Conservation (phyloP, 2,888 invertebrate species). For the Empis livida region DNA sequence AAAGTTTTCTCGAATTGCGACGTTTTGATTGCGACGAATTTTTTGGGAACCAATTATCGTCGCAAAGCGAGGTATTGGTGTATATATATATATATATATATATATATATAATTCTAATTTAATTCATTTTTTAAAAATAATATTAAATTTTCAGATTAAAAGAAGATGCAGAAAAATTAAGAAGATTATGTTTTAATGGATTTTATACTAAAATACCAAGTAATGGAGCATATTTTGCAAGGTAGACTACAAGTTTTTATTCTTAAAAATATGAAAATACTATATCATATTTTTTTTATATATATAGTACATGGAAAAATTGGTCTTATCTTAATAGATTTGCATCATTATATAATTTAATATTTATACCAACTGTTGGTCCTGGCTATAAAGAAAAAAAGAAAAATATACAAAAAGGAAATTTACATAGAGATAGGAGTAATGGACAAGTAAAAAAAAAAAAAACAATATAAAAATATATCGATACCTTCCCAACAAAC, state of each 20-base stretch:
- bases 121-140: too few relatives aligned
- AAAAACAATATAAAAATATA: too few relatives aligned
- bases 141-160: constrained; percentile 29
- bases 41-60: too few relatives aligned
- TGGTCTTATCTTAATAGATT: constrained; percentile 42
- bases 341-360: constrained; percentile 42
- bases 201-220: constrained; percentile 54
- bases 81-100: too few relatives aligned
- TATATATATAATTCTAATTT: too few relatives aligned
- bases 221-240: constrained; percentile 50
- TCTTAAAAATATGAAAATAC: too few relatives aligned
- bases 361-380: constrained; percentile 55
- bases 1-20: too few relatives aligned
- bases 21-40: too few relatives aligned
- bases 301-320: constrained; percentile 44
- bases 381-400: constrained; percentile 57
- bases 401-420: constrained; percentile 34
- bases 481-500: too few relatives aligned
- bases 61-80: too few relatives aligned
- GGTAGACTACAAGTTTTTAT: too few relatives aligned
- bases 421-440: constrained; percentile 32
- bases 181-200: constrained; percentile 43
- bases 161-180: constrained; percentile 40
- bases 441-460: constrained; percentile 33
- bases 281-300: too few relatives aligned